These are phyloP conservation scores for Ranitomeya variabilis DNA, from an alignment of 2,113 vertebrate genomes.

Conservation along the genomic window DNA sequence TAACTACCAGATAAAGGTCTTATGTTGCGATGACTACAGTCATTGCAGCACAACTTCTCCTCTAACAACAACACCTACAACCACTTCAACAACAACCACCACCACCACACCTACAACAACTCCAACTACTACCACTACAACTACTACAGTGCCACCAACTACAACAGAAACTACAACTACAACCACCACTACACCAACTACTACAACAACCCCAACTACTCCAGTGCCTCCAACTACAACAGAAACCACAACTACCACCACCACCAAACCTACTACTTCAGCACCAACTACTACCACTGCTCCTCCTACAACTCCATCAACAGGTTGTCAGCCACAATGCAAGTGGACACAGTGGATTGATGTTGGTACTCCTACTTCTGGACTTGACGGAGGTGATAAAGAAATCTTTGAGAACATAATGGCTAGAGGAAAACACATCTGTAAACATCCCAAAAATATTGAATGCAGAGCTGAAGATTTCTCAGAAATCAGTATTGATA, in stretches of 20 bases:
- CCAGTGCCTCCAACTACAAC: not conserved
- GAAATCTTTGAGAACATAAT: not conserved
- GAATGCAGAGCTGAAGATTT: constrained; percentile 67
- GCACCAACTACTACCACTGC: not conserved
- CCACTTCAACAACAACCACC: too few species aligned
- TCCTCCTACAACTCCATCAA: rapidly evolving
- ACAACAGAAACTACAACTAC: too few species aligned
- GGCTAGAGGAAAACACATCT: not conserved
- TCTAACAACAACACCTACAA: too few species aligned
- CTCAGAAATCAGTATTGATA: constrained; percentile 49
- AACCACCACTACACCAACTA: not conserved
- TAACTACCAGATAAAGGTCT: too few species aligned
- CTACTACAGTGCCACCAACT: not conserved
- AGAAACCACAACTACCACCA: not conserved
- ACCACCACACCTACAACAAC: too few species aligned
- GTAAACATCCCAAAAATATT: constrained; percentile 65
- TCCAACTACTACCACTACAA: too few species aligned
- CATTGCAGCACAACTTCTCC: too few species aligned
- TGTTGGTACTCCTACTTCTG: constrained; percentile 20
- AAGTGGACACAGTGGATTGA: constrained; percentile 44
- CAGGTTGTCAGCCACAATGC: constrained; percentile 22
- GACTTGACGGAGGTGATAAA: constrained; percentile 26
- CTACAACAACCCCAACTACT: not conserved
- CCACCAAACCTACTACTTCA: not conserved
- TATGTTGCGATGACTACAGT: too few species aligned